A percentile compares a stretch with the other conserved stretches of the same genome.
phyloP scores from a whole-genome alignment of 1,140 invertebrate species.

The Drosophila kohkoa region DNA sequence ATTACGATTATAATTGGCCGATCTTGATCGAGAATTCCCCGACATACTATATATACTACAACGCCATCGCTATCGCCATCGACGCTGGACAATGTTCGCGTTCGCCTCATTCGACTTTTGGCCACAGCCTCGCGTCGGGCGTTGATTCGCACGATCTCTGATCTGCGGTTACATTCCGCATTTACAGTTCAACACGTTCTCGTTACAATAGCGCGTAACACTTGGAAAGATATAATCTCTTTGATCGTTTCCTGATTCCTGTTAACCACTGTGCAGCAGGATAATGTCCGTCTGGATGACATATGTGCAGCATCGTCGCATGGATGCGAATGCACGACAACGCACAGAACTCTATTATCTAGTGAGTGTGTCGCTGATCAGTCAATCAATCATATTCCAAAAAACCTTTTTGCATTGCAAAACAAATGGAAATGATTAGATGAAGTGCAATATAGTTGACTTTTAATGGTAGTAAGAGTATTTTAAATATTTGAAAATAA shows the following conservation, averaged over 20 bases:
- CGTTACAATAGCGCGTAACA: conserved; percentile 8
- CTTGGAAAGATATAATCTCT: background rate
- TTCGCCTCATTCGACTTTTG: conserved; percentile 55
- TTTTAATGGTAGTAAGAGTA: too few species aligned
- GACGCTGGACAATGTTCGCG: conserved; percentile 72
- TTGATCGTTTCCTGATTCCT: background rate
- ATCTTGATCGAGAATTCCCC: conserved; percentile 38
- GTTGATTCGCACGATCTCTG: conserved; percentile 2
- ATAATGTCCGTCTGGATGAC: conserved; percentile 86
- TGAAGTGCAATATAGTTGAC: too few species aligned
- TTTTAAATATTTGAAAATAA: too few species aligned
- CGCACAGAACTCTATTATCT: conserved; percentile 72
- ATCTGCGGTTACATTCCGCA: conserved; percentile 31
- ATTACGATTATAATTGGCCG: conserved; percentile 65
- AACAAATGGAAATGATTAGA: too few species aligned
- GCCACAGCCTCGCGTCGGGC: conserved; percentile 9
- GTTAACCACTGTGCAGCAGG: background rate
- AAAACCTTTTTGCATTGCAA: too few species aligned
- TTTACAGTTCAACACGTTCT: conserved; percentile 28
- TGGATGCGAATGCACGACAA: conserved; percentile 73
- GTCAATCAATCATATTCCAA: background rate
- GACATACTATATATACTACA: background rate
- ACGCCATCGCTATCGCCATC: background rate
- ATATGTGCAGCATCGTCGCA: conserved; percentile 82
- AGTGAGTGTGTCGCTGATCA: conserved; percentile 58